These are phyloP conservation scores for Rattus rattus DNA, from an alignment of 2,113 vertebrate species.

Conservation along the genomic window DNA sequence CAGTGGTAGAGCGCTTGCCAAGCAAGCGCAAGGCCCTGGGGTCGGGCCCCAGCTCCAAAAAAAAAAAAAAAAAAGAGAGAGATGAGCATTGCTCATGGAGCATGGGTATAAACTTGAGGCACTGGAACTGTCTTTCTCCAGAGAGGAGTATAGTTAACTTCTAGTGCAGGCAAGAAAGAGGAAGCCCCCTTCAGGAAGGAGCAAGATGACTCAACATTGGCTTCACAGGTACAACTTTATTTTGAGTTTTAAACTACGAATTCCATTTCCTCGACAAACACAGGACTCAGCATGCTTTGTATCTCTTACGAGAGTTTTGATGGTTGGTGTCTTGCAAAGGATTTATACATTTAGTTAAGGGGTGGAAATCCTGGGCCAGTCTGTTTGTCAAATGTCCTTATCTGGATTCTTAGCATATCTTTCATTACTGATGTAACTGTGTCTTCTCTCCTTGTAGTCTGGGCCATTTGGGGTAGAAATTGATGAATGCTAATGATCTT, in stretches of 20 bases:
- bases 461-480: neutral
- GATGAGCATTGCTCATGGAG: neutral
- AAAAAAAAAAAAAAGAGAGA: neutral
- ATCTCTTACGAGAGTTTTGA: neutral
- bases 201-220: neutral
- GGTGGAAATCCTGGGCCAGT: neutral
- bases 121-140: neutral
- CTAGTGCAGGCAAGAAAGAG: neutral
- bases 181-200: neutral
- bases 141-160: neutral
- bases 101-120: too few relatives aligned
- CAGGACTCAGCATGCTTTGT: neutral
- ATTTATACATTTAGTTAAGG: neutral
- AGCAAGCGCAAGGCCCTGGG: too few relatives aligned
- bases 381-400: slow-evolving; percentile 3
- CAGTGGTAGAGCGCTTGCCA: too few relatives aligned
- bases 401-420: neutral
- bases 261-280: neutral
- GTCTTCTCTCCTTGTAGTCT: neutral
- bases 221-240: neutral
- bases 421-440: neutral
- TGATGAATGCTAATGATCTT: neutral
- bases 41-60: too few relatives aligned
- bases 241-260: neutral
- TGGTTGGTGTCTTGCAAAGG: neutral